phyloP scores from a whole-genome alignment of 2,888 invertebrate genomes.

The Achlya flavicornis region DNA sequence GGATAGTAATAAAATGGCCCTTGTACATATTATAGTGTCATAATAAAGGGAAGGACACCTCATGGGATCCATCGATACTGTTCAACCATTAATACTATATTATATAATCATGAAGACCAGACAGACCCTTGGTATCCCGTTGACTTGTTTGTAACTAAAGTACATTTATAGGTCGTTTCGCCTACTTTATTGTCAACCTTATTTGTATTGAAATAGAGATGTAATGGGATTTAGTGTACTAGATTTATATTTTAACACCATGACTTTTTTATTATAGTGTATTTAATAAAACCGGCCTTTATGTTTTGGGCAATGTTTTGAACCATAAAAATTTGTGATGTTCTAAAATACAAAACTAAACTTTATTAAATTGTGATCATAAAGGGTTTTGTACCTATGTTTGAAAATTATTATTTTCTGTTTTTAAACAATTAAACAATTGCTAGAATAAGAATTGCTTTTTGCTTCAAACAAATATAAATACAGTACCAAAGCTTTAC shows the following conservation, averaged over 20 bases:
- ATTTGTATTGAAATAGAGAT: not conserved
- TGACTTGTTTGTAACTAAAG: slow-evolving; percentile 25
- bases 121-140: slow-evolving; percentile 30
- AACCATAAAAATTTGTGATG: too few species aligned
- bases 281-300: too few species aligned
- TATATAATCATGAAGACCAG: slow-evolving; percentile 44
- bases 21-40: slow-evolving; percentile 73
- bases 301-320: too few species aligned
- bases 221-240: not conserved
- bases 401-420: too few species aligned
- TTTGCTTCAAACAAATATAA: not conserved
- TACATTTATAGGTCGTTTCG: not conserved
- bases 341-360: too few species aligned
- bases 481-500: slow-evolving; percentile 6
- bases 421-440: too few species aligned
- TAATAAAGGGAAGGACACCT: slow-evolving; percentile 67
- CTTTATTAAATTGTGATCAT: too few species aligned
- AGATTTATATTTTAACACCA: too few species aligned
- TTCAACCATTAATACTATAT: slow-evolving; percentile 73
- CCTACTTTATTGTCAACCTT: not conserved
- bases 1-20: slow-evolving; percentile 73
- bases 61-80: slow-evolving; percentile 73
- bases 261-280: too few species aligned
- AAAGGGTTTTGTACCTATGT: too few species aligned
- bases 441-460: not conserved